A percentile compares a stretch with the other conserved stretches of the same genome.
These are phyloP conservation scores for Sebastes vulpes DNA, from an alignment of 2,797 vertebrate genomes.

Conservation along the genomic window DNA sequence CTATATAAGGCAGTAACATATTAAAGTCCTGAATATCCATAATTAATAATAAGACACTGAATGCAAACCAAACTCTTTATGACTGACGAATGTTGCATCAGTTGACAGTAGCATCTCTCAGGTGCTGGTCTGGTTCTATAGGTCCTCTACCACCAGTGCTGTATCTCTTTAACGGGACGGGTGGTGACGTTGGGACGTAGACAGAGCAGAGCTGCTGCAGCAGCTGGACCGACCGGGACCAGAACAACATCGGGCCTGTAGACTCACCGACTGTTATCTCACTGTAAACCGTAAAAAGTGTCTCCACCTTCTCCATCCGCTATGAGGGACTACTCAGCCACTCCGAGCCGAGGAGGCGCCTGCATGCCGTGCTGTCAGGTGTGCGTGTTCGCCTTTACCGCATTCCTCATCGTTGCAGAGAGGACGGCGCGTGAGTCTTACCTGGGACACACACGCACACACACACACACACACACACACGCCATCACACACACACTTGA, in stretches of 20 bases:
- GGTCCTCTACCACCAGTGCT: not conserved
- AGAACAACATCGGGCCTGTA: not conserved
- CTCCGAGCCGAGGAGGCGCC: conserved; percentile 59
- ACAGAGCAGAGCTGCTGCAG: conserved; percentile 51
- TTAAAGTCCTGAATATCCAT: not conserved
- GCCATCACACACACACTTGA: not conserved
- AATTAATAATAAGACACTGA: not conserved
- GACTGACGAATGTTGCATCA: not conserved
- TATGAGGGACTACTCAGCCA: conserved; percentile 76
- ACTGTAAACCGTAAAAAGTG: no score
- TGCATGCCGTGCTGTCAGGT: conserved; percentile 83
- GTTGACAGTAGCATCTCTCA: not conserved
- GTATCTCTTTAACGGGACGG: conserved; percentile 74
- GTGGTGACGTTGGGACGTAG: conserved; percentile 56
- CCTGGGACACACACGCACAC: conserved; percentile 64
- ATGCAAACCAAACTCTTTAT: not conserved
- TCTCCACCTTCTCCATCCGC: not conserved
- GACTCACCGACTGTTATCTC: not conserved
- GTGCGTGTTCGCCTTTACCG: conserved; percentile 83
- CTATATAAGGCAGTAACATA: no score
- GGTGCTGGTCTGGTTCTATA: not conserved
- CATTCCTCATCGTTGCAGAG: conserved; percentile 83
- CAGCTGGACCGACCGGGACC: conserved; percentile 43
- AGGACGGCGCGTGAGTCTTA: conserved; percentile 85
- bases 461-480: conserved; percentile 34